These are phyloP conservation scores for Pedionomus torquatus DNA, from an alignment of 2,113 vertebrate genomes.

Conservation along the genomic window DNA sequence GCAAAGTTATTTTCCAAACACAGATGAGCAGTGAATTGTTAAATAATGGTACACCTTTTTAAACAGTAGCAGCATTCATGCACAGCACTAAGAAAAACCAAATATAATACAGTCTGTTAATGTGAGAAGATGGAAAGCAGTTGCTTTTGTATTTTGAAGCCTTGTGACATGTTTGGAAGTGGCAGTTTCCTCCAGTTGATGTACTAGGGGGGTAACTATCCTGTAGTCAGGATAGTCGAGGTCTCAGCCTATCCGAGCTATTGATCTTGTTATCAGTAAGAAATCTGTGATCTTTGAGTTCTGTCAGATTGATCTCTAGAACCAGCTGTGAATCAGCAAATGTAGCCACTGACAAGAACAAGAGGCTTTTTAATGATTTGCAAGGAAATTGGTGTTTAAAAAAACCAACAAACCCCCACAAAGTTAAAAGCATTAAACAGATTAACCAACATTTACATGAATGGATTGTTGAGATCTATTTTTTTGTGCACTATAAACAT, in stretches of 20 bases:
- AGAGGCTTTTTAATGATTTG: background rate
- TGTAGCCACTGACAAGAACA: background rate
- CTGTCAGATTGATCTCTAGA: background rate
- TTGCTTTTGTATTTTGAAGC: background rate
- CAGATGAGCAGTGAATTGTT: background rate
- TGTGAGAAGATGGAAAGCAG: background rate
- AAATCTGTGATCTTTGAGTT: background rate
- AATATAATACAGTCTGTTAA: background rate
- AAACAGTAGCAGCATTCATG: background rate
- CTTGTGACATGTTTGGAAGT: background rate
- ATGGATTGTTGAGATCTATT: conserved; percentile 66
- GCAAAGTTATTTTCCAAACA: background rate
- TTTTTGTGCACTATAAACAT: conserved; percentile 76
- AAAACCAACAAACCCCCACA: background rate
- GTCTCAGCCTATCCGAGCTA: background rate
- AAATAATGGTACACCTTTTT: background rate
- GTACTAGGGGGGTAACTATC: background rate
- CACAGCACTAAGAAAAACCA: background rate
- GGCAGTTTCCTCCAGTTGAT: background rate
- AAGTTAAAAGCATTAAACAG: conserved; percentile 58
- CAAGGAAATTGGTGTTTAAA: background rate
- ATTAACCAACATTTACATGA: conserved; percentile 49
- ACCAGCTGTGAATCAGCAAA: background rate
- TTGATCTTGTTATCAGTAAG: background rate
- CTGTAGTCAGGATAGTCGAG: no score